Conservation (phyloP, 2,797 vertebrate species). For the Lerista edwardsae region DNA sequence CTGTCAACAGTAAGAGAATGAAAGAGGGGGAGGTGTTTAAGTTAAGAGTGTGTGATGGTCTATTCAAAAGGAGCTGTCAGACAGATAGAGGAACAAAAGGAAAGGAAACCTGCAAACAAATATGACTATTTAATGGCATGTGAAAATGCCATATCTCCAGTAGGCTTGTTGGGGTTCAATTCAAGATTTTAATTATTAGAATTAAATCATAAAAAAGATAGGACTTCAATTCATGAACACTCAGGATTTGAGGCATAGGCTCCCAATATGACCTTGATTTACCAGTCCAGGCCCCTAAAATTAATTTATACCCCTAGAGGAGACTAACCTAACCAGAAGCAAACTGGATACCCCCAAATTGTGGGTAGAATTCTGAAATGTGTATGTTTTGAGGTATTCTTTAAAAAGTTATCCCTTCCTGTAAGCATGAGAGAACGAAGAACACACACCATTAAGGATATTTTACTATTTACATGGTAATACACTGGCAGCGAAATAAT, state of each 20-base stretch:
- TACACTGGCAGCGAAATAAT: neutral
- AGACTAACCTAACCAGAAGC: accelerated
- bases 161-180: neutral
- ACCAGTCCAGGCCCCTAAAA: neutral
- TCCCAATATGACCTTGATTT: neutral
- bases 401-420: no score
- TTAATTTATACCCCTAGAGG: neutral
- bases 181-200: conserved; percentile 9
- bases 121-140: conserved; percentile 4
- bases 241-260: neutral
- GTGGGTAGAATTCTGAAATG: neutral
- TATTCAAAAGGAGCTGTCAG: neutral
- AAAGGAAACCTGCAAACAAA: conserved; percentile 31
- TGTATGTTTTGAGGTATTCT: neutral
- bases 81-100: neutral
- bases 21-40: conserved; percentile 3
- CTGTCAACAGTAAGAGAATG: neutral
- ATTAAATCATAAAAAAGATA: conserved; percentile 4
- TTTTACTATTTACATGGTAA: accelerated
- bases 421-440: no score
- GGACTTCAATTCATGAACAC: neutral
- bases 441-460: neutral
- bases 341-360: neutral
- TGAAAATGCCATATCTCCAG: neutral
- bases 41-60: neutral